A percentile compares a stretch with the other conserved stretches of the same genome.
Evolutionary conservation across 2,113 vertebrate species (phyloP).

Genomic region (Oophaga pumilio): DNA sequence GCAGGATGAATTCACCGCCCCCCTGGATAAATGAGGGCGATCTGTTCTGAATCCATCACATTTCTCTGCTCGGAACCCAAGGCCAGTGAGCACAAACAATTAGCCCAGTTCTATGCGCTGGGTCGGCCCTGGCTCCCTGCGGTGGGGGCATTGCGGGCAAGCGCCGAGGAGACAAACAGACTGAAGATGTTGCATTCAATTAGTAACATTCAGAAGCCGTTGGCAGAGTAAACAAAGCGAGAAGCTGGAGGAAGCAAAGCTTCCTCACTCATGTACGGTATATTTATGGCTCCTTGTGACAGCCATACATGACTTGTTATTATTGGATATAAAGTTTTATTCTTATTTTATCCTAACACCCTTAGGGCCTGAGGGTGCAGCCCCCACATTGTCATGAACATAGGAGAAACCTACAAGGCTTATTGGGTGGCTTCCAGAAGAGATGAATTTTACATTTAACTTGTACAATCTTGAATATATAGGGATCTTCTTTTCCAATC

Average conservation of each 20-base stretch:
- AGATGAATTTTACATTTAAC: neutral
- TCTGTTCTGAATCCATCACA: conserved; percentile 13
- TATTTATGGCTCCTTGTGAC: conserved; percentile 40
- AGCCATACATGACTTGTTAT: conserved; percentile 11
- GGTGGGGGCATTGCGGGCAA: conserved; percentile 24
- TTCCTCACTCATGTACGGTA: conserved; percentile 40
- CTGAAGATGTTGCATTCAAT: conserved; percentile 54
- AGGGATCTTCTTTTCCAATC: neutral
- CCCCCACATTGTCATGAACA: conserved; percentile 7
- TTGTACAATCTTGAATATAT: neutral
- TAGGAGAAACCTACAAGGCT: neutral
- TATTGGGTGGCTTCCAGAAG: neutral
- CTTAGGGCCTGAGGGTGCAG: neutral
- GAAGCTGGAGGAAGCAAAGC: conserved; percentile 6
- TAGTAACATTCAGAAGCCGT: conserved; percentile 47
- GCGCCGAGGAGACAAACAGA: conserved; percentile 41
- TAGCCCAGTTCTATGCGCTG: conserved; percentile 29
- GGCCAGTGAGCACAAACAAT: conserved; percentile 33
- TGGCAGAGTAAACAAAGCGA: conserved; percentile 34
- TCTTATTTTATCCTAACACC: neutral
- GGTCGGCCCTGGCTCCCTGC: conserved; percentile 6
- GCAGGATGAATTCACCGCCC: neutral
- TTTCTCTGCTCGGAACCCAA: conserved; percentile 11
- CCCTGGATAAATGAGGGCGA: conserved; percentile 21
- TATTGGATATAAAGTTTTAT: conserved; percentile 21